Evolutionary conservation across 2,797 vertebrate species (phyloP), one percentile per base, ranked within the genome.

Genomic region (Poliocrania exsul): DNA sequence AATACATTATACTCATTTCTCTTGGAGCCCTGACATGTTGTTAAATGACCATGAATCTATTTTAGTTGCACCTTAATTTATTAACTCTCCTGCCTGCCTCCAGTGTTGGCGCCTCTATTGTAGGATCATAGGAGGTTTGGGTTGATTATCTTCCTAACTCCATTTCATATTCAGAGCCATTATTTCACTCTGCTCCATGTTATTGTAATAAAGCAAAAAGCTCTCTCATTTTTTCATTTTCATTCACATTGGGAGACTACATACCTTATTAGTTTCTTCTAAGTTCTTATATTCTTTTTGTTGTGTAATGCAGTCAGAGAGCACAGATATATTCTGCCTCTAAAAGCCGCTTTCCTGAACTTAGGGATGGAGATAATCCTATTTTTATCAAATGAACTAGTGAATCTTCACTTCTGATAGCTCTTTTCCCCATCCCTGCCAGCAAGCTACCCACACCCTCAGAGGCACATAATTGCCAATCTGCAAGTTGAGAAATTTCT

Each of bases 21-120:
- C 33, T 31, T 33, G 89, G 57, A 92, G 62, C 64, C 64, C 64
- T 93, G 93, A 93, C 93, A 94, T 0, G 0, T 69, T 90, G 69
- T 69, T 91, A 96, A 95, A 90, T 83, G 82, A 83, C 87, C 66
- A 50, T 49, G 89, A 88, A 93, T 86, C 87, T 92, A 66, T 93
- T 95, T 90, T 38, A 82, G 78, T 88, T 91, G 85, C 77, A 88
- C 93, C 61, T 87, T 91, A 94, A 95, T 95, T 90, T 81, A 92
- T 95, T 94, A 92, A 71, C 77, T 88, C 74, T 67, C 65, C n/a
- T 83, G 67, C 33, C 40, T 82, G 75, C 77, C 46, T 84, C 61
- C 62, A 46, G 58, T 81, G 81, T 46, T 49, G 66, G 57, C 81
- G 37, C 74, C 46, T 86, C 56, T 88, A 4, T 38, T 88, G 83